phyloP scores from a whole-genome alignment of 2,113 vertebrate species.

The Percina caprodes region DNA sequence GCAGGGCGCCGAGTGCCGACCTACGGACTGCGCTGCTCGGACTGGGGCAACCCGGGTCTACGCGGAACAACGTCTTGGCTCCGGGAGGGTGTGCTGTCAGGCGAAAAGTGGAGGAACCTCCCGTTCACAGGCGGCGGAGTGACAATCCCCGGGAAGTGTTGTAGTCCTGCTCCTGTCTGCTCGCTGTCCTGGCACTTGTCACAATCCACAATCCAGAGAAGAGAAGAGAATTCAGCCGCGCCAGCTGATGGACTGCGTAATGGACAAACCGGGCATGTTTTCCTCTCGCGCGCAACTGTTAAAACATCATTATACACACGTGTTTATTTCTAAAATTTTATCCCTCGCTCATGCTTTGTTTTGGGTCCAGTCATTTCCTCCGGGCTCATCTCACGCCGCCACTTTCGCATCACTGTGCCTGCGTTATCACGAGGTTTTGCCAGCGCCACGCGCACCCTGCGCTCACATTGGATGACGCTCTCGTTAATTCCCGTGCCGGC shows the following conservation, averaged over 20 bases:
- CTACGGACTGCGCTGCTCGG: slow-evolving; percentile 81
- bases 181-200: slow-evolving; percentile 63
- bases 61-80: slow-evolving; percentile 85
- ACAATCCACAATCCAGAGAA: slow-evolving; percentile 78
- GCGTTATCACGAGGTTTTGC: slow-evolving; percentile 79
- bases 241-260: slow-evolving; percentile 48
- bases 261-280: slow-evolving; percentile 45
- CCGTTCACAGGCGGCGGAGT: slow-evolving; percentile 22
- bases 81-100: slow-evolving; percentile 61
- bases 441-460: slow-evolving; percentile 90
- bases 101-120: slow-evolving; percentile 47
- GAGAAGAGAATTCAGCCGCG: slow-evolving; percentile 46
- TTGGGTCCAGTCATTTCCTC: slow-evolving; percentile 80
- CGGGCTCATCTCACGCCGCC: slow-evolving; percentile 88
- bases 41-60: slow-evolving; percentile 76
- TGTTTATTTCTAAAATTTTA: slow-evolving; percentile 32
- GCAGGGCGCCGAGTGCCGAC: slow-evolving; percentile 79
- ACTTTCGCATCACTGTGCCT: slow-evolving; percentile 92
- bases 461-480: slow-evolving; percentile 93
- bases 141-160: slow-evolving; percentile 50
- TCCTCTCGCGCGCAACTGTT: slow-evolving; percentile 9
- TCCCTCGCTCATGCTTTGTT: slow-evolving; percentile 54
- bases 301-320: slow-evolving; percentile 27
- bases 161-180: slow-evolving; percentile 58
- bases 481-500: slow-evolving; percentile 79